Evolutionary conservation across 2,113 vertebrate genomes (phyloP).

Genomic region (Erythrocercus mccallii): DNA sequence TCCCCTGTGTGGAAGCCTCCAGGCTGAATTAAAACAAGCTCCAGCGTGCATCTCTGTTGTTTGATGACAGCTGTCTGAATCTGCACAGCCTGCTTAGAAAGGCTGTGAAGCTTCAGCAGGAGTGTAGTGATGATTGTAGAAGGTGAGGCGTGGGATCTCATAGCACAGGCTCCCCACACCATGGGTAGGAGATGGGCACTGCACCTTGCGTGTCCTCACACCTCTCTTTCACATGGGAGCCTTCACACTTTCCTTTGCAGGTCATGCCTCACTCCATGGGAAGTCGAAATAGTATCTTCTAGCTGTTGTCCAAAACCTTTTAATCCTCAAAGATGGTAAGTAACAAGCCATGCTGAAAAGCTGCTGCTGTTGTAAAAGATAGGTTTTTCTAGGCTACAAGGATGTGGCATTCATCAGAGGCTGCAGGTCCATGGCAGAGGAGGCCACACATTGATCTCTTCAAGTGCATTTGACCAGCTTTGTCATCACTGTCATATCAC

Average conservation of each 20-base stretch:
- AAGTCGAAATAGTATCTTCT: background rate
- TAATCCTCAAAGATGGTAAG: background rate
- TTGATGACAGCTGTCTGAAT: background rate
- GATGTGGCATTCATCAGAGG: background rate
- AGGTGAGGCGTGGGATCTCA: accelerated
- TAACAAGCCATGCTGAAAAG: background rate
- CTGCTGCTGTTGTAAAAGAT: background rate
- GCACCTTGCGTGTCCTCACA: background rate
- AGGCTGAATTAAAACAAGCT: background rate
- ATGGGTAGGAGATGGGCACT: background rate
- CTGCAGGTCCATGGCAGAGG: background rate
- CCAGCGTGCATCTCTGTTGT: background rate
- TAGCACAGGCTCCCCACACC: background rate
- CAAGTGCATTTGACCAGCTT: background rate
- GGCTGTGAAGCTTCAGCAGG: background rate
- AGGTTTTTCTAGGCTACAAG: background rate
- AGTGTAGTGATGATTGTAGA: background rate
- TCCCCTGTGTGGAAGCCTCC: background rate
- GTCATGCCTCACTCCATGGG: background rate
- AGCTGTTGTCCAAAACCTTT: background rate
- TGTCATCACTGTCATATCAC: background rate
- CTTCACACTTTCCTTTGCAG: background rate
- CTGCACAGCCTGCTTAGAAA: background rate
- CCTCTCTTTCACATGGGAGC: background rate
- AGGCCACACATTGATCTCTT: background rate